Evolutionary conservation across 2,888 invertebrate genomes (phyloP).

Genomic region (Ceraclea dissimilis): DNA sequence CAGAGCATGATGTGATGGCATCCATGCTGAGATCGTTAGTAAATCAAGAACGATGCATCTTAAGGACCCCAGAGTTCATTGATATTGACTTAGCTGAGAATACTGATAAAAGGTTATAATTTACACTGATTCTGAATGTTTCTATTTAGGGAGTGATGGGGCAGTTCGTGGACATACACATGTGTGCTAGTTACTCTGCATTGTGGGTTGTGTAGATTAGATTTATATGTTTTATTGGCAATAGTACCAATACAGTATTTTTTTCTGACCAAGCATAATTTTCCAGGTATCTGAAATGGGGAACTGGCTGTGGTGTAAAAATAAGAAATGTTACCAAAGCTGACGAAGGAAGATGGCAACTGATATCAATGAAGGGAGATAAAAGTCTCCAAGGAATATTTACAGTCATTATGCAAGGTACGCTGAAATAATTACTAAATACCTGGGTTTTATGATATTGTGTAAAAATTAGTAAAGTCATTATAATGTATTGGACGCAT

Average conservation of each 20-base stretch:
- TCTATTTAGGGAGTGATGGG: too few species aligned
- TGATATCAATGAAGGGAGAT: constrained; percentile 33
- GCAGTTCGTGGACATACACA: too few species aligned
- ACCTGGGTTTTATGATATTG: too few species aligned
- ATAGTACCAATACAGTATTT: too few species aligned
- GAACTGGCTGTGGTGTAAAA: constrained; percentile 35
- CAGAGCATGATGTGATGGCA: constrained; percentile 23
- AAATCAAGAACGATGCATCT: constrained; percentile 21
- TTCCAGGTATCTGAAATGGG: constrained; percentile 17
- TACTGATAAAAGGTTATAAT: constrained; percentile 5
- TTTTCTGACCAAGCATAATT: too few species aligned
- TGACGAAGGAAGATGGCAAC: constrained; percentile 43
- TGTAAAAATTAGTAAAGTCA: too few species aligned
- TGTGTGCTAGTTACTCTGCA: too few species aligned
- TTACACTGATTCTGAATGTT: too few species aligned
- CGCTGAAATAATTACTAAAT: too few species aligned
- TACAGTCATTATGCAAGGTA: constrained; percentile 37
- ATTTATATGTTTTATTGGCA: too few species aligned
- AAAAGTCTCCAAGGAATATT: constrained; percentile 37
- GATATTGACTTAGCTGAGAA: constrained; percentile 10
- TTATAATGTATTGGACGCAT: too few species aligned
- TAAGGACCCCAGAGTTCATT: constrained; percentile 21
- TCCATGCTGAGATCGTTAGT: constrained; percentile 16
- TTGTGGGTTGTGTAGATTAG: too few species aligned
- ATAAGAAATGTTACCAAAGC: constrained; percentile 33